phyloP scores from a whole-genome alignment of 2,797 vertebrate species.

The Sparidentex hasta region DNA sequence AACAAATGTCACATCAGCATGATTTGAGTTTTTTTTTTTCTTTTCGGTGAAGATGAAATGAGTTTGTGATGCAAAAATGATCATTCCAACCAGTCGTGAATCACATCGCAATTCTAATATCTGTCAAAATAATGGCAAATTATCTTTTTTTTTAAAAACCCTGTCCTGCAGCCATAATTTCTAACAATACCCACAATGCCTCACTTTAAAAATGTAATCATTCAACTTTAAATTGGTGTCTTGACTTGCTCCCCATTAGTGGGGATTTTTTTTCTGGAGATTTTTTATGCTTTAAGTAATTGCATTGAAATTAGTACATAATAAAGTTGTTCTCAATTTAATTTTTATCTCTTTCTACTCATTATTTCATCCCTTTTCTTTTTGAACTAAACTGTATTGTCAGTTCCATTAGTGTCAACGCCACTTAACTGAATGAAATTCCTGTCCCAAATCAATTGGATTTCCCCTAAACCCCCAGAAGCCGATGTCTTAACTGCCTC shows the following conservation, averaged over 20 bases:
- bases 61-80: too few species aligned
- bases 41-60: too few species aligned
- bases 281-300: not conserved
- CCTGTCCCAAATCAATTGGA: not conserved
- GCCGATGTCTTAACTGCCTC: not conserved
- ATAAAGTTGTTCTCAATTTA: not conserved
- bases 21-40: too few species aligned
- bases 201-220: not conserved
- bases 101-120: too few species aligned
- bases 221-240: not conserved
- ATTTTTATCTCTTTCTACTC: not conserved
- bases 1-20: too few species aligned
- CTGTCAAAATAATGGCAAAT: too few species aligned
- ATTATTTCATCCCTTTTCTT: not conserved
- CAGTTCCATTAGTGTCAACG: not conserved
- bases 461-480: not conserved
- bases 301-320: constrained; percentile 5
- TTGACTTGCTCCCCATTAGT: not conserved
- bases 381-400: not conserved
- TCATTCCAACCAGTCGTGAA: too few species aligned
- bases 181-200: not conserved
- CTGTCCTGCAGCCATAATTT: too few species aligned
- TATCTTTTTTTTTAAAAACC: too few species aligned
- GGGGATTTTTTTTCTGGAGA: not conserved
- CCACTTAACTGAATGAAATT: not conserved